Evolutionary conservation across 2,888 invertebrate species (phyloP).

Genomic region (Drosophila tanythrix): DNA sequence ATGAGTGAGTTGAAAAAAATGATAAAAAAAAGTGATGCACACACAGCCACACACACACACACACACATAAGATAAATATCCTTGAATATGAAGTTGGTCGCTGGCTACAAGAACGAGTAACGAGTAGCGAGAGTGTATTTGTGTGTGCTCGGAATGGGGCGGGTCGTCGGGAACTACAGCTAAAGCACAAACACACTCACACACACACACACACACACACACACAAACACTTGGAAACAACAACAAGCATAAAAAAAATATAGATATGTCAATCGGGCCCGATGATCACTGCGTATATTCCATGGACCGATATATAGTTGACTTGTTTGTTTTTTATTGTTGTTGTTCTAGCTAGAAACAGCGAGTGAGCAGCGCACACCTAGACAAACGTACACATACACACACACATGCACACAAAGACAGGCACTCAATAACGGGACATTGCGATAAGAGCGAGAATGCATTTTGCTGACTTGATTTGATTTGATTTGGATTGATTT

Average conservation of each 20-base stretch:
- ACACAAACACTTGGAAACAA: conserved; percentile 14
- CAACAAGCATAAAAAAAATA: conserved; percentile 17
- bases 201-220: conserved; percentile 1
- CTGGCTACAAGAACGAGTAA: neutral
- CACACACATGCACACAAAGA: conserved; percentile 14
- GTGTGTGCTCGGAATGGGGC: conserved; percentile 4
- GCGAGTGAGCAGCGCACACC: conserved; percentile 14
- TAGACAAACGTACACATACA: neutral
- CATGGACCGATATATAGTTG: conserved; percentile 20
- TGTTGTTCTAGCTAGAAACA: conserved; percentile 14
- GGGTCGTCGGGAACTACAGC: conserved; percentile 1
- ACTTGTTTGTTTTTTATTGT: neutral
- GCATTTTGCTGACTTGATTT: conserved; percentile 20
- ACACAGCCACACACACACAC: conserved; percentile 2
- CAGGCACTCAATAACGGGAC: conserved; percentile 8
- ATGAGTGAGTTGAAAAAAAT: conserved; percentile 33
- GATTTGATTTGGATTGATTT: neutral
- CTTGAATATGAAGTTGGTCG: conserved; percentile 21
- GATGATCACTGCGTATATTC: conserved; percentile 21
- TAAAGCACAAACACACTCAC: neutral
- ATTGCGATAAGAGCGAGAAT: conserved; percentile 21
- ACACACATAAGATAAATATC: conserved; percentile 13
- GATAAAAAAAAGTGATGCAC: conserved; percentile 7
- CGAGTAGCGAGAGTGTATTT: conserved; percentile 15
- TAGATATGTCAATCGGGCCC: conserved; percentile 1